Percentiles rank a stretch among this genome's conserved stretches.
Conservation (phyloP, 2,888 invertebrate species). For the Galerucella pusilla region DNA sequence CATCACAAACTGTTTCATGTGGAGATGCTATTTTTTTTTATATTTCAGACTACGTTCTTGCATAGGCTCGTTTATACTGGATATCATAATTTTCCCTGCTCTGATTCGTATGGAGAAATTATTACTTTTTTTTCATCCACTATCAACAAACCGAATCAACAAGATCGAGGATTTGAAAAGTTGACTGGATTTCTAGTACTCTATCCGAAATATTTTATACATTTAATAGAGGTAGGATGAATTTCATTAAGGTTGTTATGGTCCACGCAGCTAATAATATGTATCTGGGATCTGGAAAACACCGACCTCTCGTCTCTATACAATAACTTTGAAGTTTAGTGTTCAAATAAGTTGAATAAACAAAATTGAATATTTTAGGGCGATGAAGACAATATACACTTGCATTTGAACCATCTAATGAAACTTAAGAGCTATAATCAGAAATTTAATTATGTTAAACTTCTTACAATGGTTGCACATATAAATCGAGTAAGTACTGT, state of each 20-base stretch:
- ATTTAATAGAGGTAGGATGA: constrained; percentile 65
- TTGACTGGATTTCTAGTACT: constrained; percentile 66
- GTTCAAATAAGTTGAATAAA: too few relatives aligned
- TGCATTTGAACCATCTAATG: constrained; percentile 42
- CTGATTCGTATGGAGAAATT: constrained; percentile 29
- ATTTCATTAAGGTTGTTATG: too few relatives aligned
- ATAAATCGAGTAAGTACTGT: constrained; percentile 46
- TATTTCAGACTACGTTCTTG: constrained; percentile 50
- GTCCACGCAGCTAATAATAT: too few relatives aligned
- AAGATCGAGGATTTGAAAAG: constrained; percentile 52
- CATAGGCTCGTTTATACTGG: constrained; percentile 53
- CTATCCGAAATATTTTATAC: constrained; percentile 68
- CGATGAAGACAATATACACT: constrained; percentile 48
- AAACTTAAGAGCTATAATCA: constrained; percentile 11
- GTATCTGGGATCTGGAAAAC: too few relatives aligned
- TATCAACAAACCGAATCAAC: constrained; percentile 28
- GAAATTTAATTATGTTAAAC: constrained; percentile 39
- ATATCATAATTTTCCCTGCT: constrained; percentile 41
- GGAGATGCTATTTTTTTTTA: background rate
- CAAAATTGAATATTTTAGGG: constrained; percentile 44
- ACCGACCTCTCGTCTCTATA: too few relatives aligned
- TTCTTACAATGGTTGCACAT: constrained; percentile 44
- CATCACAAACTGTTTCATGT: background rate
- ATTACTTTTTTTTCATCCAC: constrained; percentile 20
- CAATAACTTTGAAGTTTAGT: too few relatives aligned